phyloP scores from a whole-genome alignment of 2,888 invertebrate genomes.

The Tipula confusa region DNA sequence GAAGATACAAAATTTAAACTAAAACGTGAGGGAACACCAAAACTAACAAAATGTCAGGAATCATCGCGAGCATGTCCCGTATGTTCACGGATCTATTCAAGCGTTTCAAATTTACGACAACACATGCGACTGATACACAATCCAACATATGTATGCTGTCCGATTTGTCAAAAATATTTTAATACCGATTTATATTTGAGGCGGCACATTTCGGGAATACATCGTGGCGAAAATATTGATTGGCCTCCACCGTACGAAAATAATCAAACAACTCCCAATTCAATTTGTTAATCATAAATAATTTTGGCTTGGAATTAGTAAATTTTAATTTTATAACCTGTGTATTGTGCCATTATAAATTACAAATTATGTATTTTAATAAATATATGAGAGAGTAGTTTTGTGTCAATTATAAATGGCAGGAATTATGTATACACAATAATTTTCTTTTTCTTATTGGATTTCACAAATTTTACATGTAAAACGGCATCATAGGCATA shows the following conservation, averaged over 20 bases:
- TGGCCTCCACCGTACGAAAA: constrained; percentile 29
- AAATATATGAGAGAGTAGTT: not conserved
- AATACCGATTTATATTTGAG: constrained; percentile 61
- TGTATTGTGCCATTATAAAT: constrained; percentile 14
- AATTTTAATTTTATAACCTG: not conserved
- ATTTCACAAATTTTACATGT: not conserved
- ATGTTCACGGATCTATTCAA: constrained; percentile 62
- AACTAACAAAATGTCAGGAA: constrained; percentile 29
- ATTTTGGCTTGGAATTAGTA: not conserved
- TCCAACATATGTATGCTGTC: constrained; percentile 59
- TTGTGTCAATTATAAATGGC: not conserved
- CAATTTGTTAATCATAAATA: not conserved
- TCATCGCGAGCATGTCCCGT: constrained; percentile 51
- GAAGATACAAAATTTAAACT: constrained; percentile 21
- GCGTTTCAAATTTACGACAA: constrained; percentile 60
- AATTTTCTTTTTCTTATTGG: not conserved
- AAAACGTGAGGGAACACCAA: constrained; percentile 20
- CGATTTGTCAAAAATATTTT: constrained; percentile 59
- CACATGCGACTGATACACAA: constrained; percentile 63
- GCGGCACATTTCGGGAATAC: constrained; percentile 48
- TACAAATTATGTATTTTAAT: too few relatives aligned
- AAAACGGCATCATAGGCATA: not conserved
- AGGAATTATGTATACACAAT: not conserved
- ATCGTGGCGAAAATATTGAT: constrained; percentile 30
- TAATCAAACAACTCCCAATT: constrained; percentile 27